Base-by-base conservation (phyloP, 2,888 invertebrate genomes). In the Andrena fulva region DNA sequence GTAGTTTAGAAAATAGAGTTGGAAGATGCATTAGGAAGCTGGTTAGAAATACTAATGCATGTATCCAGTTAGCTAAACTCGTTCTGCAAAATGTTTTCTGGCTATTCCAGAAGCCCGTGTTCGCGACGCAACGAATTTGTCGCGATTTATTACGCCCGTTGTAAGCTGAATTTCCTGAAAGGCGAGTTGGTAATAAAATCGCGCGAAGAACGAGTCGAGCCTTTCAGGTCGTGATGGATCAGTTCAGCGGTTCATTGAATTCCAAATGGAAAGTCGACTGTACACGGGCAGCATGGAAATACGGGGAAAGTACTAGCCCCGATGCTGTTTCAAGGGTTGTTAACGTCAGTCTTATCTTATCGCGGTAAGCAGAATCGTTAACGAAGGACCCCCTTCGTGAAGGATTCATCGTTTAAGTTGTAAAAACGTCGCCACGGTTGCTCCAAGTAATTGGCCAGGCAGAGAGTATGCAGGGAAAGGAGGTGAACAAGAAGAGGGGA, bases 211-310 rank as follows among this genome's bases (percentile, higher is more conserved):
- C 42, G 56, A 50, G 62, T 24, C 24, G 7, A 2, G 56, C 24
- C 29, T 42, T 62, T 59, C 56, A 33, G 56, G n/a, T 27, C n/a
- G 54, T 59, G 80, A 66, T 74, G 63, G 80, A 74, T 81, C 69
- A 64, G 63, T 74, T 67, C 52, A 66, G 66, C 60, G 80, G 75
- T 67, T 82, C 80, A 75, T 82, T 80, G 80, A 82, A 82, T 80
- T 71, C 75, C 82, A 75, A 80, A 82, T 80, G 54, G 70, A 67
- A 74, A 62, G 35, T 71, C 24, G 10, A 56, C n/a, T 35, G 70
- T 67, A 31, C 48, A 50, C 72, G 52, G 48, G 6, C 8, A 5
- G 66, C 67, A 71, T 16, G 75, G 68, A 71, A 80, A 60, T 35
- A 60, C 31, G 48, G 56, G 24, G 66, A 27, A 8, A 16, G 54